Base-by-base conservation (phyloP, 2,797 vertebrate species). In the Sebastes baramenuke region DNA sequence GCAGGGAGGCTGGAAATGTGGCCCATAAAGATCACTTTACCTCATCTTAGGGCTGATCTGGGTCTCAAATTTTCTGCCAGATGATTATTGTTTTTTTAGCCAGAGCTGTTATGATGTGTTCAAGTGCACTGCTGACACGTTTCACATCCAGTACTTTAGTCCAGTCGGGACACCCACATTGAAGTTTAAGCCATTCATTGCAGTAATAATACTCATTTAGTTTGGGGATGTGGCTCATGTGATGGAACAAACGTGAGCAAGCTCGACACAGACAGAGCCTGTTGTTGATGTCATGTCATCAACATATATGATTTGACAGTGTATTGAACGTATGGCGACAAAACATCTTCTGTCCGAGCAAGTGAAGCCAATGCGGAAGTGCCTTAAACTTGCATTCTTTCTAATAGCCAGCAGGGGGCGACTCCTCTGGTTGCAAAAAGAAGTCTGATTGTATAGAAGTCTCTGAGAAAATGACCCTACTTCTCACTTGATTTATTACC, bases 1-100 rank as follows among this genome's bases (percentile, higher is more conserved):
- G 78, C 76, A 67, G 80, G 67, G 69, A 69, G 64, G 71, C 58
- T 67, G 54, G 56, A 88, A 79, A 75, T 34, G 38, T 20, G 64
- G 73, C 52, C 64, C 67, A 46, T 82, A 66, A 82, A 75, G 65
- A 77, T 85, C 71, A 80, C 56, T 82, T 80, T 67, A 36, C 32
- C 65, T 78, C 29, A 52, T 79, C 76, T 72, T 55, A 30, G 56
- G 64, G 16, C 68, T 62, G 77, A 80, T 79, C 59, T 79, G 22
- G 16, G 13, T 75, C 70, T 84, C 71, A 65, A 30, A 85, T 81
- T 52, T 36, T 71, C 56, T 73, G 42, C 32, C 14, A 29, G 75
- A 62, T 69, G n/a, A 83, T 82, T 75, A 80, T 80, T 72, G 24
- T 67, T 38, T 64, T 38, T 64, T 65, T 38, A 60, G 32, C 8